A percentile compares a stretch with the other conserved stretches of the same genome.
Conservation (phyloP, 1,140 invertebrate species). For the Bombus sibiricus region DNA sequence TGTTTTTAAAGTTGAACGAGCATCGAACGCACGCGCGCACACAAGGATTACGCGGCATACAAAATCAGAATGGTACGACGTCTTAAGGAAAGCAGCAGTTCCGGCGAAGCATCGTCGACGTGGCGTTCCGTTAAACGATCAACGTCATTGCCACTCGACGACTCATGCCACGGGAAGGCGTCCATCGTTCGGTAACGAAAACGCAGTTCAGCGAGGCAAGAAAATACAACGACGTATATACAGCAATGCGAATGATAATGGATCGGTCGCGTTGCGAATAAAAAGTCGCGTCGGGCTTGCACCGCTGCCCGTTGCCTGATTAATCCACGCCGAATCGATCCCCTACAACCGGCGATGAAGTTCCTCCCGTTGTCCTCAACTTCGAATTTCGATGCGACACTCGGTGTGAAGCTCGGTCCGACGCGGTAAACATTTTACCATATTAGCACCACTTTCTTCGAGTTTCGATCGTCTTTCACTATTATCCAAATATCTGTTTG, state of each 20-base stretch:
- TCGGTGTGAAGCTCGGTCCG: background rate
- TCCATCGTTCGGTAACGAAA: background rate
- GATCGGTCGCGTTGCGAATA: constrained; percentile 33
- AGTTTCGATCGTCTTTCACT: background rate
- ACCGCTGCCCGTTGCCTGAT: constrained; percentile 53
- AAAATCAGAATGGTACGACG: no score
- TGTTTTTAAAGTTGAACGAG: background rate
- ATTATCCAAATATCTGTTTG: constrained; percentile 19
- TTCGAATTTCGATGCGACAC: background rate
- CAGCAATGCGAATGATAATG: constrained; percentile 39
- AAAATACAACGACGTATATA: constrained; percentile 20
- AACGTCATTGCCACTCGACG: constrained; percentile 29
- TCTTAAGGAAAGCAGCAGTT: background rate
- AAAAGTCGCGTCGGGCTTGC: constrained; percentile 23
- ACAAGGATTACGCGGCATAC: no score
- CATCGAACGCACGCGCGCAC: no score
- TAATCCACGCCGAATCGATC: constrained; percentile 51
- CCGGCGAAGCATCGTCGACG: background rate
- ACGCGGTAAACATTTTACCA: background rate
- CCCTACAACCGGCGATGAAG: constrained; percentile 5
- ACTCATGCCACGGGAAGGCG: background rate
- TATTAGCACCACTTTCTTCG: background rate
- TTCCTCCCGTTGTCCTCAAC: background rate
- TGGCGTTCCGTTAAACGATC: background rate
- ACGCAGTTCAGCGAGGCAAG: background rate